Evolutionary conservation across 2,113 vertebrate species (phyloP), one percentile per base, ranked within the genome.

Genomic region (Entomyzon cyanotis): DNA sequence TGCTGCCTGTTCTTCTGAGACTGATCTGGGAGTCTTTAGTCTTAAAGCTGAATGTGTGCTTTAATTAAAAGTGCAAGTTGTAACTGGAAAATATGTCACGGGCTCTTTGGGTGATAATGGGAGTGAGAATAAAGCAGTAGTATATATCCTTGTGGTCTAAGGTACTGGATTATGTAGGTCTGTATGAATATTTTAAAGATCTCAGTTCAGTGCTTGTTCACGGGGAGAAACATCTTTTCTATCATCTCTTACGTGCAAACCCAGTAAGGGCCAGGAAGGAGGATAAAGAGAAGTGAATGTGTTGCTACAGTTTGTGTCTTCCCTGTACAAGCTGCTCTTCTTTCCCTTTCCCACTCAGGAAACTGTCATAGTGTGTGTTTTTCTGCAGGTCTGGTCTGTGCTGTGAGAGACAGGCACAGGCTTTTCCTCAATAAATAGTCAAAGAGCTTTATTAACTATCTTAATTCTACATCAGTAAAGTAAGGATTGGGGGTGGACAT

Each of bases 11-110:
- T 93, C 86, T 96, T 94, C 89, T 89, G 90, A 95, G 94, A 81
- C 90, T 89, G 92, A 90, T 84, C 85, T 88, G 44, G 12, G 19
- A 90, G 69, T 30, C 83, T 74, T 90, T 70, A 78, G 60, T 90
- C 73, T 93, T 92, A 87, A 93, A 90, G 60, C 69, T 69, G 68
- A 92, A 56, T 12, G 41, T 75, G 83, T 58, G 71, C 69, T 81
- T 91, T 96, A 95, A 95, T 96, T 93, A 97, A 92, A 95, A 58
- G 80, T 95, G 73, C 80, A 64, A 65, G 92, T 87, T 70, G 47
- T 16, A 42, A 67, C 87, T 89, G 39, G 92, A 95, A 93, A 93
- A 92, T 83, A 69, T 79, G 90, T 95, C 77, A 84, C 41, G 15
- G 78, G 76, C 56, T 71, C 39, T 62, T 63, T 33, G 47, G 42